Percentiles rank a stretch among this genome's conserved stretches.
phyloP scores from a whole-genome alignment of 2,797 vertebrate genomes.

The Liparis tanakae region DNA sequence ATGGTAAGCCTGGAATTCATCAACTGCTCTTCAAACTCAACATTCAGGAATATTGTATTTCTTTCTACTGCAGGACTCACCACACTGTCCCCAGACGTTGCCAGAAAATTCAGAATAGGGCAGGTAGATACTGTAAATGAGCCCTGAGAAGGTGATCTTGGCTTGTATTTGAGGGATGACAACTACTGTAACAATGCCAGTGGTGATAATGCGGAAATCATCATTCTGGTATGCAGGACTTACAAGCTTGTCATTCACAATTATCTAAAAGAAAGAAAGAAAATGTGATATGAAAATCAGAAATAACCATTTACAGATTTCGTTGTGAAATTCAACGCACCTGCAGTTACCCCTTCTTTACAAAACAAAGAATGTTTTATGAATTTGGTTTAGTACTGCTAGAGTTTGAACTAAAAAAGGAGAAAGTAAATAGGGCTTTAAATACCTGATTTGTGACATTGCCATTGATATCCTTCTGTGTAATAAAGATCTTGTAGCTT shows the following conservation, averaged over 20 bases:
- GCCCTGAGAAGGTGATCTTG: constrained; percentile 85
- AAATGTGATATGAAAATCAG: neutral
- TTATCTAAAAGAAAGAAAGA: constrained; percentile 74
- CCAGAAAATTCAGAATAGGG: constrained; percentile 81
- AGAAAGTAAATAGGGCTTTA: neutral
- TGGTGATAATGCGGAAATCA: constrained; percentile 78
- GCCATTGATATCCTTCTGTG: constrained; percentile 63
- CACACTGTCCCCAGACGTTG: constrained; percentile 92
- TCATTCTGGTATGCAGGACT: constrained; percentile 81
- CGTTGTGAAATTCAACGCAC: neutral
- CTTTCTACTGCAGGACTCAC: constrained; percentile 69
- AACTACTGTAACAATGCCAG: constrained; percentile 84
- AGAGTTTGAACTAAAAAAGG: neutral
- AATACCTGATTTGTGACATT: constrained; percentile 70
- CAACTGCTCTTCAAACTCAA: neutral
- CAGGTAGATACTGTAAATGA: constrained; percentile 85
- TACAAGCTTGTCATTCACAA: constrained; percentile 81
- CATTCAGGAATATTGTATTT: neutral
- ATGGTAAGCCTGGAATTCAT: neutral
- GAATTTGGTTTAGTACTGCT: neutral
- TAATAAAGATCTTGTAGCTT: constrained; percentile 84
- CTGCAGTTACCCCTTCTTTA: neutral
- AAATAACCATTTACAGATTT: neutral
- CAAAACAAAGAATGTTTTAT: neutral
- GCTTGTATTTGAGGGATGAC: constrained; percentile 81